Conservation (phyloP, 2,113 vertebrate genomes). For the Rhabdomys dilectus region DNA sequence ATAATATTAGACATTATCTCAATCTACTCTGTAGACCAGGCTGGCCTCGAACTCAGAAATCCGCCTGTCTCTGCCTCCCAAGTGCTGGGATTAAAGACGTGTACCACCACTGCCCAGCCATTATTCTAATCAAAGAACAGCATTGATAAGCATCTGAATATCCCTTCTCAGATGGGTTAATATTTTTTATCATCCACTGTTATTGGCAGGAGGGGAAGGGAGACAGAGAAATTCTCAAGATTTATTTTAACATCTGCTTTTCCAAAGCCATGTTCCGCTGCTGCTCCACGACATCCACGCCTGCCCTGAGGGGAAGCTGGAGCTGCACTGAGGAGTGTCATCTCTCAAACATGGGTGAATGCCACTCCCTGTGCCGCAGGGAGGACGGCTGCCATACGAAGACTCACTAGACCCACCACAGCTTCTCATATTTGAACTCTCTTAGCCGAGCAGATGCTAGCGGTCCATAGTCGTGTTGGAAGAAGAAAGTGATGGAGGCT, state of each 20-base stretch:
- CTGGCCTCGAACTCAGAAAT: too few relatives aligned
- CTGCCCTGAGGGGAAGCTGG: not conserved
- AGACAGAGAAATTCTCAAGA: not conserved
- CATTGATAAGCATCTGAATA: not conserved
- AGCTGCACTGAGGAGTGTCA: not conserved
- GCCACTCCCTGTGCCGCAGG: not conserved
- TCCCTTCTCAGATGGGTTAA: not conserved
- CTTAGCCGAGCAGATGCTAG: not conserved
- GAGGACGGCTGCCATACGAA: not conserved
- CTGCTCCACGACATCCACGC: not conserved
- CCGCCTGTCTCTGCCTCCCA: too few relatives aligned
- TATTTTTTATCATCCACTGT: not conserved
- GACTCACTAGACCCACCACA: not conserved
- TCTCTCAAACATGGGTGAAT: not conserved
- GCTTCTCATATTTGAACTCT: not conserved
- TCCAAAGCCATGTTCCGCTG: too few relatives aligned
- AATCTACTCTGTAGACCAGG: too few relatives aligned
- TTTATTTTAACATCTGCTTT: not conserved
- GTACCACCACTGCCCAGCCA: too few relatives aligned
- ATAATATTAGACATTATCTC: not conserved
- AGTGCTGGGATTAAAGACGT: too few relatives aligned
- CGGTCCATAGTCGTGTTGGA: not conserved
- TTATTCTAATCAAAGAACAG: not conserved
- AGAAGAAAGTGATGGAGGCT: not conserved
- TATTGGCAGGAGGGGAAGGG: not conserved